Evolutionary conservation across 1,140 invertebrate genomes (phyloP).

Genomic region (Pseudomyrmex gracilis): DNA sequence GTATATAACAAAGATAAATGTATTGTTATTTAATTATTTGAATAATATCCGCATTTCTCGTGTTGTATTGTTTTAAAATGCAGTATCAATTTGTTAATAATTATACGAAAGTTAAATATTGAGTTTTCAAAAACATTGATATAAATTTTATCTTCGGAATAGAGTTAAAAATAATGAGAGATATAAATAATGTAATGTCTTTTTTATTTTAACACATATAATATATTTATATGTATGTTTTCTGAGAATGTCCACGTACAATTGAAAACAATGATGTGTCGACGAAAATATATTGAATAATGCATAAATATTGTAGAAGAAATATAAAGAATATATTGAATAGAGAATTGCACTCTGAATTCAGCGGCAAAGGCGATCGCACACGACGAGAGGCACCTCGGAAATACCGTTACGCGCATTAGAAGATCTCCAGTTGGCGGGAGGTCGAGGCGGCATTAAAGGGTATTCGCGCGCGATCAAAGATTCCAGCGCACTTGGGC

Average conservation of each 20-base stretch:
- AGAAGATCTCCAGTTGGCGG: constrained; percentile 65
- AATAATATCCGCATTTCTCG: constrained; percentile 1
- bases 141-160: not conserved
- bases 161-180: too few species aligned
- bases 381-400: constrained; percentile 15
- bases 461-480: constrained; percentile 69
- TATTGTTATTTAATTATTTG: constrained; percentile 31
- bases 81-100: constrained; percentile 15
- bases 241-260: too few species aligned
- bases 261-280: too few species aligned
- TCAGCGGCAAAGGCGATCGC: too few species aligned
- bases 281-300: too few species aligned
- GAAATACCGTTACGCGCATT: constrained; percentile 69
- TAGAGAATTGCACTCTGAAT: too few species aligned
- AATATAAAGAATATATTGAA: too few species aligned
- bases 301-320: too few species aligned
- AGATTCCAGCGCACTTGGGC: constrained; percentile 57
- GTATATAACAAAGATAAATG: constrained; percentile 6
- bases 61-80: constrained; percentile 30
- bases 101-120: not conserved
- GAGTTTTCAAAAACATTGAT: not conserved
- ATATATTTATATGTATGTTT: too few species aligned
- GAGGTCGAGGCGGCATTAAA: constrained; percentile 68
- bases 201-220: too few species aligned
- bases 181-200: too few species aligned